Evolutionary conservation across 2,797 vertebrate species (phyloP).

Genomic region (Buphagus erythrorhynchus): DNA sequence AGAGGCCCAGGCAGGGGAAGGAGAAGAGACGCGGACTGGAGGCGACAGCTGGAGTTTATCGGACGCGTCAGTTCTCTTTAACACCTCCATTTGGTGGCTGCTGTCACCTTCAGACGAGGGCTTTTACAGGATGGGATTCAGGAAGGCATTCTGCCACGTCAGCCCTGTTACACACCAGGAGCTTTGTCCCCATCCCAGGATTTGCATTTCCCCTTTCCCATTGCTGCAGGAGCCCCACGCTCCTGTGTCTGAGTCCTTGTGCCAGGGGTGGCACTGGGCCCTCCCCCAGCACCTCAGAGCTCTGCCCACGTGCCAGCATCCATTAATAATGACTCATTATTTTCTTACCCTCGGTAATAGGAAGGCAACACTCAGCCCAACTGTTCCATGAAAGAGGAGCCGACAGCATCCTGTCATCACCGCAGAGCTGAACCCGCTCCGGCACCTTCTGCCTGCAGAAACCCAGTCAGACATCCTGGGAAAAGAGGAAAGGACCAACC

Average conservation of each 20-base stretch:
- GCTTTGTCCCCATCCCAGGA: neutral
- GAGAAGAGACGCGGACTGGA: neutral
- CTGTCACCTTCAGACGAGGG: slow-evolving; percentile 44
- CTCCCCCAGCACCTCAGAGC: neutral
- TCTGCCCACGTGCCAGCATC: neutral
- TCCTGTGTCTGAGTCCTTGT: fast-evolving
- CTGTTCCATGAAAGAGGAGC: neutral
- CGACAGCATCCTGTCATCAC: neutral
- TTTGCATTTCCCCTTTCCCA: neutral
- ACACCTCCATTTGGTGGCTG: slow-evolving; percentile 49
- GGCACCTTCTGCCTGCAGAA: neutral
- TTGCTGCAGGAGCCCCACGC: fast-evolving
- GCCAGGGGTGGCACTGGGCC: neutral
- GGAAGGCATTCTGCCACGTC: neutral
- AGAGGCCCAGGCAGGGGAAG: neutral
- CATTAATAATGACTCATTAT: neutral
- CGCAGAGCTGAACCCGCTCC: neutral
- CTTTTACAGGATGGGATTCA: neutral
- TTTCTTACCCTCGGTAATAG: neutral
- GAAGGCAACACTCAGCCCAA: neutral
- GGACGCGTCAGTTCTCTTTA: slow-evolving; percentile 39
- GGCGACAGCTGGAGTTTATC: slow-evolving; percentile 60
- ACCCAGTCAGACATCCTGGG: neutral
- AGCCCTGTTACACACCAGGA: neutral
- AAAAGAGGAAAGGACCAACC: neutral